Conservation (phyloP, 2,888 invertebrate genomes). For the Epirrhoe alternata region DNA sequence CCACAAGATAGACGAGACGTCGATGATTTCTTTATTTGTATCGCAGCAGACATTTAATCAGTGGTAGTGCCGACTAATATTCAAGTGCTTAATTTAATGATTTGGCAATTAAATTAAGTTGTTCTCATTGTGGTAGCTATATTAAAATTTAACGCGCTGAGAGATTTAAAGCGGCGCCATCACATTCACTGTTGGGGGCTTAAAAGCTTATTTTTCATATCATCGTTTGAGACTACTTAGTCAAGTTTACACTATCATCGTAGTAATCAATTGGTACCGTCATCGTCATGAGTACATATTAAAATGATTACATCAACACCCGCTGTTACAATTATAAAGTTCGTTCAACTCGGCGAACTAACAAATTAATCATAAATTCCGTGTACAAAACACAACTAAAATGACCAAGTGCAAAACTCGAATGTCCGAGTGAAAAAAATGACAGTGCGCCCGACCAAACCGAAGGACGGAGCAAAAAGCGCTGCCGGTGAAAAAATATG, state of each 20-base stretch:
- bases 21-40: slow-evolving; percentile 81
- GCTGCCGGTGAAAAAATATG: slow-evolving; percentile 84
- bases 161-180: slow-evolving; percentile 67
- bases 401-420: slow-evolving; percentile 75
- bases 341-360: slow-evolving; percentile 60
- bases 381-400: slow-evolving; percentile 76
- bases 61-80: slow-evolving; percentile 78
- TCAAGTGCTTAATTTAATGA: slow-evolving; percentile 83
- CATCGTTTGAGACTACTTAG: slow-evolving; percentile 14
- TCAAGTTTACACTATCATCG: slow-evolving; percentile 11
- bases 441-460: slow-evolving; percentile 79
- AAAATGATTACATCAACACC: slow-evolving; percentile 35
- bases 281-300: slow-evolving; percentile 8
- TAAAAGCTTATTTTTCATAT: slow-evolving; percentile 60
- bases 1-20: slow-evolving; percentile 70
- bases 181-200: slow-evolving; percentile 49
- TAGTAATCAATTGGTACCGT: slow-evolving; percentile 12
- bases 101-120: slow-evolving; percentile 85
- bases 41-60: slow-evolving; percentile 67
- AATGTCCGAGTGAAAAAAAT: slow-evolving; percentile 81
- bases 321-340: slow-evolving; percentile 48
- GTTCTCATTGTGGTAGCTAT: slow-evolving; percentile 81
- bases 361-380: slow-evolving; percentile 75
- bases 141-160: slow-evolving; percentile 79
- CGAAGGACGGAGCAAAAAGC: slow-evolving; percentile 83